Base-by-base conservation (phyloP, 2,888 invertebrate species). In the Leuctra nigra region DNA sequence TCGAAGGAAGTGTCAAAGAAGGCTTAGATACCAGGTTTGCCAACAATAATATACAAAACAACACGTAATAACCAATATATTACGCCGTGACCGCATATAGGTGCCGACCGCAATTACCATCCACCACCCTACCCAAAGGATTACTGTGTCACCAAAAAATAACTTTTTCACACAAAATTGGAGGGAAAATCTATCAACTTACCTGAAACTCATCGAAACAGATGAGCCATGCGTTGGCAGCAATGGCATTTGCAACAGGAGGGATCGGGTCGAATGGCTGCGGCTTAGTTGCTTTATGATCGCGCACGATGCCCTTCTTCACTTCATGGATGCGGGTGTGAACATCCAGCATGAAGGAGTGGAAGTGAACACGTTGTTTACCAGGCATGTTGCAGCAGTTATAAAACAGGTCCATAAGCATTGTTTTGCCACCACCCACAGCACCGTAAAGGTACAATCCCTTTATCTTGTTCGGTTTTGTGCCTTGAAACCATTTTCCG, bases 161-260 rank as follows among this genome's bases (percentile, higher is more conserved):
- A n/a, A n/a, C n/a, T n/a, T n/a, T n/a, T n/a, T n/a, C n/a, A n/a
- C n/a, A n/a, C n/a, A n/a, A n/a, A n/a, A n/a, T n/a, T n/a, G n/a
- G n/a, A n/a, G n/a, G n/a, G n/a, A n/a, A n/a, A n/a, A n/a, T n/a
- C n/a, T n/a, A n/a, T n/a, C 16, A 23, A 9, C 23, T n/a, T 62
- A 88, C 95, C 81, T 99, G 96, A 77, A 97, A 97, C 74, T 97
- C 98, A 77, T 98, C 98, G 73, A 98, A 95, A 73, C 98, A 98
- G 60, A 98, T 83, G 24, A 98, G 76, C 91, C 93, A 95, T 20
- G 91, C 83, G 66, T 91, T 85, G 52, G 84, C 78, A 23, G 86
- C 84, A 61, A 99, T 94, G 62, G 83, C 80, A 63, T 87, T 82
- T 11, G 97, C 98, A 1, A 99, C 93, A 4, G 92, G 91, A 22